phyloP scores from a whole-genome alignment of 2,888 invertebrate genomes.

The Megalurothrips usitatus region DNA sequence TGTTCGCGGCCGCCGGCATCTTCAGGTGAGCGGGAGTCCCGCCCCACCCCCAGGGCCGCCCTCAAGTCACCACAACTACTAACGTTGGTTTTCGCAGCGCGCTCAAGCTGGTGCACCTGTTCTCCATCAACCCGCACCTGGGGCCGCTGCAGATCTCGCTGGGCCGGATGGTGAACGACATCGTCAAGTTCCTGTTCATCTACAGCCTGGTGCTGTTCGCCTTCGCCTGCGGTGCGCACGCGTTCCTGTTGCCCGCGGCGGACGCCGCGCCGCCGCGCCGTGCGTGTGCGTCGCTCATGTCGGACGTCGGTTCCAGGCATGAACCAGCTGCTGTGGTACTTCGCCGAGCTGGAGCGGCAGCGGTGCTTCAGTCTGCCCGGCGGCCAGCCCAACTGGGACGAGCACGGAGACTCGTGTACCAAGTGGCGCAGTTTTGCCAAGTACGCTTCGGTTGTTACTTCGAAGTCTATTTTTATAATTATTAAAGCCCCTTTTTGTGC shows the following conservation, averaged over 20 bases:
- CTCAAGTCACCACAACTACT: background rate
- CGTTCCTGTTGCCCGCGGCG: background rate
- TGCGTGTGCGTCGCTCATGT: no score
- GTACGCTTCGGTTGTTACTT: constrained; percentile 53
- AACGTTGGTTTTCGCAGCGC: constrained; percentile 57
- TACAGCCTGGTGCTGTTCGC: constrained; percentile 83
- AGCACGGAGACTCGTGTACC: constrained; percentile 70
- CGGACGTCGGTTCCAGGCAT: constrained; percentile 50
- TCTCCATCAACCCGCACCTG: constrained; percentile 88
- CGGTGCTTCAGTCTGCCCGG: constrained; percentile 72
- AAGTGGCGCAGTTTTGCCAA: constrained; percentile 83
- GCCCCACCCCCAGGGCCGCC: background rate
- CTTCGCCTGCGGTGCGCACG: constrained; percentile 76
- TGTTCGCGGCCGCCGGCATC: constrained; percentile 93
- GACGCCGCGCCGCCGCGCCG: no score
- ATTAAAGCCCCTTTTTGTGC: no score
- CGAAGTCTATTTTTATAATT: no score
- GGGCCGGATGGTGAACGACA: constrained; percentile 84
- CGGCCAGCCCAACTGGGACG: constrained; percentile 71
- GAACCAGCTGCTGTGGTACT: constrained; percentile 92
- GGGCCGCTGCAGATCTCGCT: constrained; percentile 89
- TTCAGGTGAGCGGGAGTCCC: constrained; percentile 59
- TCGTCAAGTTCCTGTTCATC: constrained; percentile 88
- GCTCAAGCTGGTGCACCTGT: constrained; percentile 83
- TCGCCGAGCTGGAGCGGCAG: constrained; percentile 71